These are phyloP conservation scores for Ophion costatus DNA, from an alignment of 2,888 invertebrate genomes.

Conservation along the genomic window DNA sequence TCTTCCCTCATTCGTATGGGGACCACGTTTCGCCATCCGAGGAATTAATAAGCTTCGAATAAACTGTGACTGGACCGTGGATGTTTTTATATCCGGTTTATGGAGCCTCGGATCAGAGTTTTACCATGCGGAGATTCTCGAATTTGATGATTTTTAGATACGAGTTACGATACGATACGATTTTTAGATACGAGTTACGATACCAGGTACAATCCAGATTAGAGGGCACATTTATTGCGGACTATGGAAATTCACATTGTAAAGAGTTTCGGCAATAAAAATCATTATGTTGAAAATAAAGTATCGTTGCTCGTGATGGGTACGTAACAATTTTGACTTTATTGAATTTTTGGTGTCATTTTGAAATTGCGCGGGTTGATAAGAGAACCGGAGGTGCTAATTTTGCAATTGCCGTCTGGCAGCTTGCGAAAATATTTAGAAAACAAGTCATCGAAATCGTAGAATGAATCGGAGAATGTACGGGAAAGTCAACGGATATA, in stretches of 20 bases:
- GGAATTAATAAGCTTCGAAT: slow-evolving; percentile 74
- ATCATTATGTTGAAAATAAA: background rate
- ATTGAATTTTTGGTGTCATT: background rate
- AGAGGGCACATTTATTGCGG: background rate
- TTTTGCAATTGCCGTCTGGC: no score
- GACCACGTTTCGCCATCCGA: slow-evolving; percentile 65
- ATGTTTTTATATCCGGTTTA: slow-evolving; percentile 15
- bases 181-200: background rate
- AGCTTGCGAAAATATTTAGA: background rate
- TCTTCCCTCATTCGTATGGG: slow-evolving; percentile 62
- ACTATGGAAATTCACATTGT: background rate
- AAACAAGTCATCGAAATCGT: slow-evolving; percentile 12
- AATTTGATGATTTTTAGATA: background rate
- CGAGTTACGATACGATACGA: background rate
- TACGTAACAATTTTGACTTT: background rate
- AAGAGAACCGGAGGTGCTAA: no score
- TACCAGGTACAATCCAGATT: background rate
- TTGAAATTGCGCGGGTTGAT: no score
- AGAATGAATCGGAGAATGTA: slow-evolving; percentile 3
- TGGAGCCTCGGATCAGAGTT: background rate
- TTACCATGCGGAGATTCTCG: background rate
- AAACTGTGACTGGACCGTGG: slow-evolving; percentile 62
- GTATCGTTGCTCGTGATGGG: no score
- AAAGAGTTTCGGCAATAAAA: background rate
- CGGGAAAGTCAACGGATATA: slow-evolving; percentile 20